Conservation (phyloP, 2,797 vertebrate genomes). For the Acanthiza pusilla region DNA sequence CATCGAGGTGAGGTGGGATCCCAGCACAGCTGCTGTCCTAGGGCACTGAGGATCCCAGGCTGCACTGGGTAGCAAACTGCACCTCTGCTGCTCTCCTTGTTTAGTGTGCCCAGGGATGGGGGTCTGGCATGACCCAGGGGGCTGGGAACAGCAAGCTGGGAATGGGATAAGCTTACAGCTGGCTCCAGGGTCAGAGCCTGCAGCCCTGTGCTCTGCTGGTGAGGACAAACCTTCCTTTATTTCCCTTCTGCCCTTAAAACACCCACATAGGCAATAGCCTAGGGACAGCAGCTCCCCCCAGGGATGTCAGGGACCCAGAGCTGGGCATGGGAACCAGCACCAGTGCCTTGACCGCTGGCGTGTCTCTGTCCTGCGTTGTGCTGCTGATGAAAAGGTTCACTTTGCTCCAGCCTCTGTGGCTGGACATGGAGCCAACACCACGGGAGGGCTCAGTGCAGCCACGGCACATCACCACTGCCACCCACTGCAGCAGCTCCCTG, state of each 20-base stretch:
- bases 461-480: background rate
- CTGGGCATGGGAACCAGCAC: background rate
- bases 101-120: background rate
- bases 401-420: background rate
- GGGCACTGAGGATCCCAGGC: background rate
- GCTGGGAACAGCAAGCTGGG: background rate
- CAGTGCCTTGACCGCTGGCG: fast-evolving
- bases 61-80: background rate
- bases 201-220: background rate
- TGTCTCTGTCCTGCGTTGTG: fast-evolving
- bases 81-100: background rate
- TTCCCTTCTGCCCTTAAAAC: background rate
- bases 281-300: background rate
- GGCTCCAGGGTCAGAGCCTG: background rate
- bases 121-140: fast-evolving
- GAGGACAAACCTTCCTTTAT: fast-evolving
- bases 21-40: background rate
- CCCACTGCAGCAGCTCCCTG: background rate
- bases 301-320: background rate
- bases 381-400: background rate
- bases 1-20: slow-evolving; percentile 63
- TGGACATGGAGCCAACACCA: fast-evolving
- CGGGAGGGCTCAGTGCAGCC: background rate
- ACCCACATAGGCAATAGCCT: background rate
- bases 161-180: background rate